Base-by-base conservation (phyloP, 2,797 vertebrate genomes). In the Neostethus bicornis region DNA sequence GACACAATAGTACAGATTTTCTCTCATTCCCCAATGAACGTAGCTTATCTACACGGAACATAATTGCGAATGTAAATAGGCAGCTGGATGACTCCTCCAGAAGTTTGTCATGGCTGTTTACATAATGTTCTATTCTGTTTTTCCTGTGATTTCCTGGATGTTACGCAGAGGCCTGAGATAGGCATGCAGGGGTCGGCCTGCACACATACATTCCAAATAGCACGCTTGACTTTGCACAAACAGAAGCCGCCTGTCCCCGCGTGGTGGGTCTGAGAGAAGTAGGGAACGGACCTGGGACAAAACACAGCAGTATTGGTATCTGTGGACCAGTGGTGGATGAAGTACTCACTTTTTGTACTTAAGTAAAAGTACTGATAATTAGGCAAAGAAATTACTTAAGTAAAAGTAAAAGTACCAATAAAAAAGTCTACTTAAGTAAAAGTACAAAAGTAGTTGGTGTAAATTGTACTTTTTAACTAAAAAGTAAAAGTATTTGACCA, bases 201-300 rank as follows among this genome's bases (percentile, higher is more conserved):
- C 73, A 81, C 53, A 67, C 35, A 55, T 47, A 26, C 55, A 45
- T 44, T 52, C 28, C 50, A 65, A 51, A 59, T 77, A 81, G 83
- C 83, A 90, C 72, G 83, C 86, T 90, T 85, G 77, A 87, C 70
- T 90, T 90, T 91, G 87, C 80, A 89, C 85, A 89, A 89, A 91
- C 89, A 91, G 86, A 83, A 79, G 68, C 79, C 50, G 85, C 70
- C 86, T 91, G 87, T 91, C 74, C 77, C 65, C 43, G 60, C 75
- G 75, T 68, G 66, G 76, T 69, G 75, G 13, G 73, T 78, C 77
- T 61, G 62, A 66, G 69, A 69, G 76, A 78, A 54, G 70, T 54
- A 62, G 56, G 32, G 63, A 79, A 66, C 65, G 55, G 47, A 62
- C 64, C 19, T 51, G 51, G 76, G 73, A 79, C 72, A 59, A 39